Base-by-base conservation (phyloP, 2,797 vertebrate species). In the Threskiornis aethiopicus region DNA sequence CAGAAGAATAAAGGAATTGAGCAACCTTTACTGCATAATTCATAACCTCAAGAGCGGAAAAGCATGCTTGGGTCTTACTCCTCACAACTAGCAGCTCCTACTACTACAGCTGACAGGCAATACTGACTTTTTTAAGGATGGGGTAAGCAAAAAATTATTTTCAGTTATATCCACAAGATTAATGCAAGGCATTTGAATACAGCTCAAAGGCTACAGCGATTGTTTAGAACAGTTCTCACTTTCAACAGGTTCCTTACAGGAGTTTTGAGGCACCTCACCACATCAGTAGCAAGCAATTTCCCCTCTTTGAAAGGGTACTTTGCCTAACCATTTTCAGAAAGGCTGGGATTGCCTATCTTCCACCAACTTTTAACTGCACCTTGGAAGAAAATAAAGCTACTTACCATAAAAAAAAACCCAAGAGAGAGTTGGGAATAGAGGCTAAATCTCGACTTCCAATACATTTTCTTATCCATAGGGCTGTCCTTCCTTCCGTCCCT, bases 321-420 rank as follows among this genome's bases (percentile, higher is more conserved):
- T 14, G 29, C 78, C 14, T 11, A 46, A 49, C 7, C 2, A 2
- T 49, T 71, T 91, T 76, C 46, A 46, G 44, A 54, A 75, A 42
- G 25, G 42, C 25, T n/a, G 22, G 37, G 28, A 58, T 76, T 79
- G 44, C 10, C 12, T 4, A 2, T 19, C 51, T 75, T 75, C 35
- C 49, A 67, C 47, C 17, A 70, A 28, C 39, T 67, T 85, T 44
- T 69, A 87, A 80, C 35, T 21, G 20, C 6, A 62, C 11, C 39
- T 52, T 25, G 31, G 14, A 78, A 90, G 49, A 76, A 78, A 91
- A 85, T 11, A 76, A 15, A 90, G 71, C 66, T 65, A 96, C 85
- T 91, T 71, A 94, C 59, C 59, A 29, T 47, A 22, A 52, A 73
- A 92, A 47, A 85, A 22, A n/a, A 31, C 6, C 41, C 25, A 26